Conservation (phyloP, 1,140 invertebrate species). For the Drosophila navojoa region DNA sequence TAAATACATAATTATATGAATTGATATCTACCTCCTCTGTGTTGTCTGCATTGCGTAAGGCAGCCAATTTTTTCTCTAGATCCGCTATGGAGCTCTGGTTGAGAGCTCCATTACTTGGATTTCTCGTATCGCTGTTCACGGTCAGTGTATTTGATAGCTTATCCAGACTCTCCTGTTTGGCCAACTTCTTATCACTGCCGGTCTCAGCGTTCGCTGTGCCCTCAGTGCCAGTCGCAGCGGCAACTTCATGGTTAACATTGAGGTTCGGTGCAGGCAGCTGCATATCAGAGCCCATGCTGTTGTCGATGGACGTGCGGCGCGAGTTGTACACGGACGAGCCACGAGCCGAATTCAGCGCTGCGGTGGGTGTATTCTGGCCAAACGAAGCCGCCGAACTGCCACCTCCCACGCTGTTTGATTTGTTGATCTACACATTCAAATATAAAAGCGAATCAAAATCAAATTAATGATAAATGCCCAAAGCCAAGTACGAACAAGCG, state of each 20-base stretch:
- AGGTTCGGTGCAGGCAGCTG: conserved; percentile 61
- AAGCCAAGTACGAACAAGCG: conserved; percentile 18
- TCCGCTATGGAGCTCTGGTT: conserved; percentile 79
- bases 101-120: conserved; percentile 62
- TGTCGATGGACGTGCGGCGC: conserved; percentile 79
- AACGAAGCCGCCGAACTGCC: conserved; percentile 43
- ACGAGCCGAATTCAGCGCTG: conserved; percentile 64
- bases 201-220: conserved; percentile 50
- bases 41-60: conserved; percentile 71
- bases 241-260: conserved; percentile 54
- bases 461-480: conserved; percentile 16
- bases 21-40: conserved; percentile 52
- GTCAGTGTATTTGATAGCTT: conserved; percentile 53
- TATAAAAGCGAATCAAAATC: neutral
- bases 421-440: conserved; percentile 47
- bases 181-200: conserved; percentile 55
- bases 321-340: conserved; percentile 82
- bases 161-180: conserved; percentile 74
- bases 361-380: conserved; percentile 74
- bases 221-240: conserved; percentile 26
- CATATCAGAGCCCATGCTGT: conserved; percentile 71
- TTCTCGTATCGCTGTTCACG: conserved; percentile 36
- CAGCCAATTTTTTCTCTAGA: conserved; percentile 80
- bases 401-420: conserved; percentile 45
- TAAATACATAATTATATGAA: neutral